A percentile compares a stretch with the other conserved stretches of the same genome.
Evolutionary conservation across 1,140 invertebrate species (phyloP).

Genomic region (Oppia nitens): DNA sequence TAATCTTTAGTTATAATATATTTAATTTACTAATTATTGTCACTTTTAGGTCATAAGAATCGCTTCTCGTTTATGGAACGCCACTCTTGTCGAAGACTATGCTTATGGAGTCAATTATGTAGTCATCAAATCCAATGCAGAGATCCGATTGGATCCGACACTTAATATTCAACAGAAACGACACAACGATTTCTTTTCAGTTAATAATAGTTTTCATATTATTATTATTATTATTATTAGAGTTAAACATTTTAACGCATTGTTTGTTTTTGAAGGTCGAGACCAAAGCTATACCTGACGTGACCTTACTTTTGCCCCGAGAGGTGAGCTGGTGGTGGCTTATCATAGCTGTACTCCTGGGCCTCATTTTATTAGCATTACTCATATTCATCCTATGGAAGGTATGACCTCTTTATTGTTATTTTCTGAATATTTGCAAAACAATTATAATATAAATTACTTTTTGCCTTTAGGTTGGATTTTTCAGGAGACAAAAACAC

Average conservation of each 20-base stretch:
- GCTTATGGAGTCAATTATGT: constrained; percentile 50
- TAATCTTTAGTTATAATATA: not conserved
- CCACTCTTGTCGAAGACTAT: constrained; percentile 41
- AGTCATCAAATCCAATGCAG: constrained; percentile 54
- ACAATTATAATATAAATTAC: not conserved
- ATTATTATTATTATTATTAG: constrained; percentile 15
- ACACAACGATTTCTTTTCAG: constrained; percentile 37
- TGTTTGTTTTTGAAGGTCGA: constrained; percentile 43
- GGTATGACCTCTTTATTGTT: constrained; percentile 19
- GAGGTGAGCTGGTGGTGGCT: constrained; percentile 64
- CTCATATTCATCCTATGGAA: constrained; percentile 62
- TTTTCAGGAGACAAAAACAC: constrained; percentile 56
- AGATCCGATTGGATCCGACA: constrained; percentile 46
- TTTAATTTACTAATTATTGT: not conserved
- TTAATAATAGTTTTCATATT: constrained; percentile 15
- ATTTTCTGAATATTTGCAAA: not conserved
- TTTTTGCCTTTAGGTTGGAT: constrained; percentile 40
- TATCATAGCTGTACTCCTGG: constrained; percentile 54
- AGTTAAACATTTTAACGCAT: too few relatives aligned
- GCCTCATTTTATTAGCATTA: constrained; percentile 54
- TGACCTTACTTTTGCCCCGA: constrained; percentile 42
- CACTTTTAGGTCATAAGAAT: constrained; percentile 43
- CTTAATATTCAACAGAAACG: constrained; percentile 52
- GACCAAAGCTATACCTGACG: constrained; percentile 59
- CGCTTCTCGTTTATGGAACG: constrained; percentile 68